Percentiles rank a stretch among this genome's conserved stretches.
Conservation (phyloP, 2,888 invertebrate species). For the Noctua janthina region DNA sequence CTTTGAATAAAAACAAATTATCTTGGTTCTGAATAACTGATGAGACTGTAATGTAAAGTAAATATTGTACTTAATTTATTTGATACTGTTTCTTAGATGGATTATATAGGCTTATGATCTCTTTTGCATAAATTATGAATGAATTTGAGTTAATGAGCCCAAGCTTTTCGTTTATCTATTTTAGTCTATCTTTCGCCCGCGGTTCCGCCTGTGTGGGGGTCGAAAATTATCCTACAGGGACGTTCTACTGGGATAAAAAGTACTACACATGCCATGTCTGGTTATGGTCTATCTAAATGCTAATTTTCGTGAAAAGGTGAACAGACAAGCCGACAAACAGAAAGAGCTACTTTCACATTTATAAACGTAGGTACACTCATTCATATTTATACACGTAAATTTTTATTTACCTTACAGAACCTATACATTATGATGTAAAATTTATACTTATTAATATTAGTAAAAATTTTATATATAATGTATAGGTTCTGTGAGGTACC, state of each 20-base stretch:
- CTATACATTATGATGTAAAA: too few relatives aligned
- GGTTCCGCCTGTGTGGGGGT: background rate
- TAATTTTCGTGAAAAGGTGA: background rate
- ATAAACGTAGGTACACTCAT: too few relatives aligned
- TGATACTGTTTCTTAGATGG: conserved; percentile 32
- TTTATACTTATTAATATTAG: background rate
- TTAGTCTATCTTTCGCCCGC: background rate
- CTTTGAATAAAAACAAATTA: conserved; percentile 43
- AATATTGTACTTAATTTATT: conserved; percentile 41
- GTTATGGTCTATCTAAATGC: background rate
- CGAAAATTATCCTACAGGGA: background rate
- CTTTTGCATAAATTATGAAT: conserved; percentile 42
- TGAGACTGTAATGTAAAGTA: conserved; percentile 33
- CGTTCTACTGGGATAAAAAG: background rate
- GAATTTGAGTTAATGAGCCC: conserved; percentile 7
- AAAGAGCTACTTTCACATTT: background rate
- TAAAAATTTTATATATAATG: background rate
- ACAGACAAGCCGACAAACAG: background rate
- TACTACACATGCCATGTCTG: background rate
- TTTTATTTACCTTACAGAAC: too few relatives aligned
- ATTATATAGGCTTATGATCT: conserved; percentile 6
- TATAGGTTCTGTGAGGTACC: background rate
- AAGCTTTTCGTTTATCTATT: conserved; percentile 14
- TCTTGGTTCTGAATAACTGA: conserved; percentile 27
- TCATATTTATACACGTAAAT: too few relatives aligned